These are phyloP conservation scores for Stichopus chloronotus DNA, from an alignment of 35 echinoderm and acorn worm genomes.

Conservation along the genomic window DNA sequence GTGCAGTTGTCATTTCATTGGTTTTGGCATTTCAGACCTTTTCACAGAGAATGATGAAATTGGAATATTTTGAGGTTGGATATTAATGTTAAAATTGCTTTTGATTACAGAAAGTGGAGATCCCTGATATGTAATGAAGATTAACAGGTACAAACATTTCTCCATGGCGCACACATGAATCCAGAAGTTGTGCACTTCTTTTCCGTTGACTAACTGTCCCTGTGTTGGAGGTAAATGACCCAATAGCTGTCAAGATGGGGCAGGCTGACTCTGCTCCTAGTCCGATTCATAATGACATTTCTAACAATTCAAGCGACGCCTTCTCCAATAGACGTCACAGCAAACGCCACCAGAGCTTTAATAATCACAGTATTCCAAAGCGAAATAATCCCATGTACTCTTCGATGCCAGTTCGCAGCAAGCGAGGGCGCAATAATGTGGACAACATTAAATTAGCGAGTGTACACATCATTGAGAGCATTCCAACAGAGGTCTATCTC, in stretches of 20 bases:
- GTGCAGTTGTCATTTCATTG: too few species aligned
- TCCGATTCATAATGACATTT: conserved; percentile 43
- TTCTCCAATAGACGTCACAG: conserved; percentile 31
- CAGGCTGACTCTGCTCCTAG: conserved; percentile 30
- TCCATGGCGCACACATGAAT: background rate
- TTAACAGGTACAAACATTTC: background rate
- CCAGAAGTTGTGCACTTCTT: background rate
- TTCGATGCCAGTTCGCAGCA: conserved; percentile 34
- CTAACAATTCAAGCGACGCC: conserved; percentile 1
- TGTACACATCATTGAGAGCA: conserved; percentile 97
- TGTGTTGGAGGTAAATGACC: background rate
- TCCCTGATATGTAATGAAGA: background rate
- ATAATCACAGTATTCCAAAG: conserved; percentile 45
- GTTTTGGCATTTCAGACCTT: too few species aligned
- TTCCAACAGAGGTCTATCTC: conserved; percentile 84
- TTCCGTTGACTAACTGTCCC: background rate
- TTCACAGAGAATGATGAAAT: background rate
- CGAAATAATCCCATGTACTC: conserved; percentile 50
- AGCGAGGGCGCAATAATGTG: conserved; percentile 56
- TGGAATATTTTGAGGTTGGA: background rate
- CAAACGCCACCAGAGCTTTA: conserved; percentile 50
- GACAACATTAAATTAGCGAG: conserved; percentile 76
- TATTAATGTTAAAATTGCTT: background rate
- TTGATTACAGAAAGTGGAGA: background rate
- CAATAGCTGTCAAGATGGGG: conserved; percentile 38